Base-by-base conservation (phyloP, 2,888 invertebrate genomes). In the Adelognathus sp. region DNA sequence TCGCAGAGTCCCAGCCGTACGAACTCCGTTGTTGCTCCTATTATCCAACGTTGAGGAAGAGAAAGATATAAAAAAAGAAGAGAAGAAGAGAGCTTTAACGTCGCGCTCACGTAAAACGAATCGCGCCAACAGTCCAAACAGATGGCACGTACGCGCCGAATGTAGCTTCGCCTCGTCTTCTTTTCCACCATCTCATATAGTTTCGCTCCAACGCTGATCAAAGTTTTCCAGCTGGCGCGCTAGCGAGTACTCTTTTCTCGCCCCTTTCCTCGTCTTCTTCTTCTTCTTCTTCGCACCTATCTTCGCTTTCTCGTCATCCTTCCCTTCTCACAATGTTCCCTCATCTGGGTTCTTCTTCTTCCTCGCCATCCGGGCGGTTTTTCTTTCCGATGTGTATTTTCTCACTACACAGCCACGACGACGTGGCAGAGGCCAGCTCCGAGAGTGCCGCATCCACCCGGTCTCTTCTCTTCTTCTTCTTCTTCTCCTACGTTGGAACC, bases 121-220 rank as follows among this genome's bases (percentile, higher is more conserved):
- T 82, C 81, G 83, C 60, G 66, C 54, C 50, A 80, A 80, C 71
- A 70, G 66, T 63, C 69, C 74, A 81, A 84, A 84, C 80, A 81
- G 82, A 84, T 83, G 78, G 82, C 83, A 72, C 70, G 76, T 74
- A 83, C 84, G 84, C 83, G 84, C n/a, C 81, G 54, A 79, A 50
- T 64, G 36, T 60, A 46, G 27, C 14, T 64, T 18, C 16, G 50
- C 31, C 27, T 63, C 63, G 44, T 36, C 9, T n/a, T 29, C 18
- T 29, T 21, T 29, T 18, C 44, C 46, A 18, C 44, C 41, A 6
- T 24, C 60, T 7, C 1, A 7, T 11, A 4, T 36, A 18, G 39
- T 29, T 16, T 60, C 46, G 4, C 5, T 14, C 16, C 24, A 11
- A 1, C 16, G 16, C 27, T 18, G 61, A 21, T 52, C 21, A 63